These are phyloP conservation scores for Zophobas atratus DNA, from an alignment of 1,140 invertebrate species.

Conservation along the genomic window DNA sequence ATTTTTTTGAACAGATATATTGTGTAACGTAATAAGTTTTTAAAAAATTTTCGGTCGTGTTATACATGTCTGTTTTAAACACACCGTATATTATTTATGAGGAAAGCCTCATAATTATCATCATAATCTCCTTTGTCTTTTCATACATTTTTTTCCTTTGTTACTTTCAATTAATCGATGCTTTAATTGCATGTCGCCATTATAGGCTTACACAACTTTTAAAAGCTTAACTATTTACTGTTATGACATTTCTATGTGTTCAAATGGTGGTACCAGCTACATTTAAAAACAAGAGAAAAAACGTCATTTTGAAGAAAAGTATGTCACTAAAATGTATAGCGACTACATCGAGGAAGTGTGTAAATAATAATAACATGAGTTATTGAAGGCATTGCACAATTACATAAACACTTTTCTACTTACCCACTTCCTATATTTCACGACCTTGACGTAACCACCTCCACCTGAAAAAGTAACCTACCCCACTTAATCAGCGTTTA, in stretches of 20 bases:
- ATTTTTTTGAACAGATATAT: no score
- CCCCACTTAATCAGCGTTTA: conserved; percentile 17
- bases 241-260: background rate
- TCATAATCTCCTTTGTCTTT: no score
- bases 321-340: conserved; percentile 16
- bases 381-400: conserved; percentile 23
- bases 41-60: no score
- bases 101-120: no score
- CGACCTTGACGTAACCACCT: conserved; percentile 20
- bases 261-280: background rate
- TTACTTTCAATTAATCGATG: no score
- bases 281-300: background rate
- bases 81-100: no score
- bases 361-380: conserved; percentile 8
- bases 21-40: no score
- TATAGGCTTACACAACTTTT: no score
- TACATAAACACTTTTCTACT: conserved; percentile 33
- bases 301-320: conserved; percentile 5
- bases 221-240: no score
- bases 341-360: conserved; percentile 10
- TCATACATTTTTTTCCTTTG: no score
- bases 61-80: no score
- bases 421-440: conserved; percentile 16
- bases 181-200: no score
- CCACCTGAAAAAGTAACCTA: conserved; percentile 17